phyloP scores from a whole-genome alignment of 2,113 vertebrate species.

The Zosterops lateralis region DNA sequence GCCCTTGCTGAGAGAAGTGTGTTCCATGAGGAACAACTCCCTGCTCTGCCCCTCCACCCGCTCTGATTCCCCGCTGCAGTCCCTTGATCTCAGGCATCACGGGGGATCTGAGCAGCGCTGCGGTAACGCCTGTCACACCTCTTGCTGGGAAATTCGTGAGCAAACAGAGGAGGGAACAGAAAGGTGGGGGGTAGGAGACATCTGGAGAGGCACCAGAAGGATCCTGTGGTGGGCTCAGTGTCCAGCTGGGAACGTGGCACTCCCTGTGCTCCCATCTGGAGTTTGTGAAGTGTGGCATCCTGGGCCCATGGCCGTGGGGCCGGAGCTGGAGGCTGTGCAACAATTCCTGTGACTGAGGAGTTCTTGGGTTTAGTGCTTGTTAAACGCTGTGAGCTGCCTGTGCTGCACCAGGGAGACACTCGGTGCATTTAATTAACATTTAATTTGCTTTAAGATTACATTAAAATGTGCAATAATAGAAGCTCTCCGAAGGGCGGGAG shows the following conservation, averaged over 20 bases:
- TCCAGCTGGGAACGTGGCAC: accelerated
- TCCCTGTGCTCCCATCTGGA: not conserved
- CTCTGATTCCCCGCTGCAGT: slow-evolving; percentile 11
- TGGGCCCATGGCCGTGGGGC: accelerated
- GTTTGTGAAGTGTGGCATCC: not conserved
- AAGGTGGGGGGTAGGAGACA: not conserved
- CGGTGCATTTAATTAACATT: slow-evolving; percentile 66
- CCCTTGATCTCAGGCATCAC: slow-evolving; percentile 23
- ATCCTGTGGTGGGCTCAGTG: accelerated
- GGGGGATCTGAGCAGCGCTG: not conserved
- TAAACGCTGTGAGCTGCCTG: not conserved
- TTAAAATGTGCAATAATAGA: slow-evolving; percentile 67
- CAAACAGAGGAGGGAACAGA: not conserved
- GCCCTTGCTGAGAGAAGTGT: not conserved
- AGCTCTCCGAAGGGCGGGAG: slow-evolving; percentile 26
- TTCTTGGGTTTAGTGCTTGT: not conserved
- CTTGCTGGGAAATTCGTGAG: not conserved
- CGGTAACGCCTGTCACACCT: not conserved
- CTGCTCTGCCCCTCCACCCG: not conserved
- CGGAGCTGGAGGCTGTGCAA: not conserved
- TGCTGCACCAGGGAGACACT: slow-evolving; percentile 36
- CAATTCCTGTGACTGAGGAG: not conserved
- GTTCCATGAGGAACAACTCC: not conserved
- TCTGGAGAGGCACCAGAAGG: not conserved
- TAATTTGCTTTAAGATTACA: slow-evolving; percentile 63